Evolutionary conservation across 2,888 invertebrate species (phyloP).

Genomic region (Pandemis cinnamomeana): DNA sequence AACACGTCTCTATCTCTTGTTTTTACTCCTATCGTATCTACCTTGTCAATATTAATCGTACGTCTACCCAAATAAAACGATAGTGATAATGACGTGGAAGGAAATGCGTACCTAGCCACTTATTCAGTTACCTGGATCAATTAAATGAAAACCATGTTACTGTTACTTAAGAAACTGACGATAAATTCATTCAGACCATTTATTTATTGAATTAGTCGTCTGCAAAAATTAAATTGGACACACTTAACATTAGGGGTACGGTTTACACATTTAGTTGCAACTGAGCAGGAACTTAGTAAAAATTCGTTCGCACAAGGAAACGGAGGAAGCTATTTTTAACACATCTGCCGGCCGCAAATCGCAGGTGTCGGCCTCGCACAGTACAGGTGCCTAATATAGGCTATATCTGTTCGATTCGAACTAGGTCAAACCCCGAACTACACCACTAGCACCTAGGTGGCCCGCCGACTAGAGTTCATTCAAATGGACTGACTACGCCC

Average conservation of each 20-base stretch:
- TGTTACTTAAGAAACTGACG: background rate
- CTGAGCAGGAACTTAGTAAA: constrained; percentile 25
- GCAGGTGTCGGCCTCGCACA: constrained; percentile 51
- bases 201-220: background rate
- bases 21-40: background rate
- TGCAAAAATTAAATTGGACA: background rate
- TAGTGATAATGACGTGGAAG: background rate
- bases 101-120: background rate
- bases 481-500: constrained; percentile 21
- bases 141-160: background rate
- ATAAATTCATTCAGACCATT: background rate
- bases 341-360: constrained; percentile 50
- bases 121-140: background rate
- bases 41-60: constrained; percentile 19
- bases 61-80: constrained; percentile 22
- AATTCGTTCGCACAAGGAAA: constrained; percentile 54
- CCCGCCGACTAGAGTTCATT: constrained; percentile 24
- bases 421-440: constrained; percentile 35
- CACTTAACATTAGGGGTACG: background rate
- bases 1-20: constrained; percentile 1
- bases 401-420: constrained; percentile 24
- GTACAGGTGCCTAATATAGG: constrained; percentile 53
- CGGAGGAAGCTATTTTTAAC: constrained; percentile 63
- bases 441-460: constrained; percentile 17
- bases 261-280: background rate